Conservation (phyloP, 2,797 vertebrate species). For the Mormyrops boulengeri region DNA sequence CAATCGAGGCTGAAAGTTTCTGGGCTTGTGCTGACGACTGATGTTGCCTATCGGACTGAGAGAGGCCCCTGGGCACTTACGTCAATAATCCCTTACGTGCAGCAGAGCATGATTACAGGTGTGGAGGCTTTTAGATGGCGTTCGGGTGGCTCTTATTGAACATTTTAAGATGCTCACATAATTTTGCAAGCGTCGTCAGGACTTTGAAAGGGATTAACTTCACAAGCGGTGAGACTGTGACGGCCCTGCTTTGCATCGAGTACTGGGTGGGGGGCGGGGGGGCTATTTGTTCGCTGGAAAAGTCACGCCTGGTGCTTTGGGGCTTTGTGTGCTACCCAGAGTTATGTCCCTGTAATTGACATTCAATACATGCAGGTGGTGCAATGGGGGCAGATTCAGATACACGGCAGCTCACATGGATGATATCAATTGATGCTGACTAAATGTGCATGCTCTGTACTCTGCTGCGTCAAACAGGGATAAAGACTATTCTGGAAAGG, state of each 20-base stretch:
- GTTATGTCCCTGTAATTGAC: background rate
- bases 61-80: background rate
- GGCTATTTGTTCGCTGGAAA: background rate
- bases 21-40: background rate
- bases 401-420: background rate
- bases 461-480: background rate
- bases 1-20: background rate
- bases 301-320: background rate
- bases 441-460: background rate
- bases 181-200: slow-evolving; percentile 8
- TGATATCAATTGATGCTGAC: slow-evolving; percentile 14
- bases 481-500: background rate
- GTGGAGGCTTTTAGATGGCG: background rate
- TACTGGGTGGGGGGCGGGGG: background rate
- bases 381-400: background rate
- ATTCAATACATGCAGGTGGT: background rate
- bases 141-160: background rate
- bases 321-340: background rate
- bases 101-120: background rate
- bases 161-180: background rate
- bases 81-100: background rate
- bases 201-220: slow-evolving; percentile 15
- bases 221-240: background rate
- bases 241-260: background rate
- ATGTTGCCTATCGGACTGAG: background rate